Percentiles rank a stretch among this genome's conserved stretches.
These are phyloP conservation scores for Myiotriccus ornatus DNA, from an alignment of 2,797 vertebrate genomes.

Conservation along the genomic window DNA sequence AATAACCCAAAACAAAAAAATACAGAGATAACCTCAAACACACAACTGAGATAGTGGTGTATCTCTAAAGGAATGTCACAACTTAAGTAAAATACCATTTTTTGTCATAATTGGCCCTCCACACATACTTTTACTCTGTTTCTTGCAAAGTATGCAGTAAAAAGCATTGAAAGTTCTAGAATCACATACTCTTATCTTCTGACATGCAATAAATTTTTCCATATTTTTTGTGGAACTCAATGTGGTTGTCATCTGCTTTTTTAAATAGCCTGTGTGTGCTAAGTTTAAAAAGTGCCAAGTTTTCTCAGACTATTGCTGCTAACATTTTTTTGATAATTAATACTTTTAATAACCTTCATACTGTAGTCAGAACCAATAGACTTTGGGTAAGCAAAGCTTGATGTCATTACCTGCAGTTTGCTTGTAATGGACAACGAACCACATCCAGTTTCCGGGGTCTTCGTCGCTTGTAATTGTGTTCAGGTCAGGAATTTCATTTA, in stretches of 20 bases:
- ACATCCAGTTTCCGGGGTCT: background rate
- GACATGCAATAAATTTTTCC: background rate
- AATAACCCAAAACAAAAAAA: background rate
- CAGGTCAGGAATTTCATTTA: background rate
- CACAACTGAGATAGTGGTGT: background rate
- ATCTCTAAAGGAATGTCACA: background rate
- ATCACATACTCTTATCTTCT: accelerated
- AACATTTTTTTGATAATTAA: background rate
- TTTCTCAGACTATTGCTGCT: background rate
- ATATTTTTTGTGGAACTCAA: background rate
- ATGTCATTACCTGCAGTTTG: background rate
- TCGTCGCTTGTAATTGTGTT: background rate
- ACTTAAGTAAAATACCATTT: background rate
- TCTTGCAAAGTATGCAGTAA: background rate
- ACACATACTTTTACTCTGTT: background rate
- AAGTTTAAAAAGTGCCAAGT: background rate
- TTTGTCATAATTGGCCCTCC: background rate
- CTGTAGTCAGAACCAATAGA: background rate
- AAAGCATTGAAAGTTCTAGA: background rate
- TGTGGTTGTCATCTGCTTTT: background rate
- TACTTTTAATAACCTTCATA: background rate
- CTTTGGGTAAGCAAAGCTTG: background rate
- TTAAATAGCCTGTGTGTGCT: background rate
- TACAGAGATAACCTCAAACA: background rate
- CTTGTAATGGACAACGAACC: background rate